Evolutionary conservation across 2,797 vertebrate genomes (phyloP).

Genomic region (Hydrolagus colliei): DNA sequence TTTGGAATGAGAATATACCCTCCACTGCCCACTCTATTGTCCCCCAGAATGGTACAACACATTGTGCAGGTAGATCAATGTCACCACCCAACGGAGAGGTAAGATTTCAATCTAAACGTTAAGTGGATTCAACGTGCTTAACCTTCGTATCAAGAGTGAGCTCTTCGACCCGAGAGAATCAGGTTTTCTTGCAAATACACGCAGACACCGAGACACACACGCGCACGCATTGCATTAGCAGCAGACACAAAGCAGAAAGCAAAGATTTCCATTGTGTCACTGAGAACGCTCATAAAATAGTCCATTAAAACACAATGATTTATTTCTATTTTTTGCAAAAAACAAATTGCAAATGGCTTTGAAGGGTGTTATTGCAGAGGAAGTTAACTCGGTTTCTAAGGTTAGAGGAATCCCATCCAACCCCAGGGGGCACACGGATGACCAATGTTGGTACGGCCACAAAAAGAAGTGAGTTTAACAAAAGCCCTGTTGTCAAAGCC

Average conservation of each 20-base stretch:
- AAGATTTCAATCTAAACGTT: background rate
- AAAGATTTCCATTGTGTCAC: background rate
- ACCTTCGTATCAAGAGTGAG: background rate
- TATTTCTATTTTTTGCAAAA: background rate
- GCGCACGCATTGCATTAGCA: background rate
- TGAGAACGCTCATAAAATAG: background rate
- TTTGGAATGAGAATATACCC: background rate
- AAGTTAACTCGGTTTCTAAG: background rate
- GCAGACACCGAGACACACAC: too few species aligned
- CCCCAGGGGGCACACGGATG: background rate
- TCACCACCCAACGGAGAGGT: background rate
- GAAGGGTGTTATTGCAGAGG: background rate
- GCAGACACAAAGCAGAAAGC: background rate
- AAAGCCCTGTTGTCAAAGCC: background rate
- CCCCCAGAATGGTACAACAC: background rate
- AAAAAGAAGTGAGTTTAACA: background rate
- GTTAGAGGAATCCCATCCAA: background rate
- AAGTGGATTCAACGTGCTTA: background rate
- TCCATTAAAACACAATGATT: background rate
- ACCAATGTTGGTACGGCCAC: background rate
- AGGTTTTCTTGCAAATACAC: too few species aligned
- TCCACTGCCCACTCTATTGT: background rate
- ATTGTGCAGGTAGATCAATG: background rate
- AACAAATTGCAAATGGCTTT: background rate
- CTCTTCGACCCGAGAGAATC: too few species aligned